phyloP scores from a whole-genome alignment of 2,797 vertebrate genomes.

The Chelon labrosus region DNA sequence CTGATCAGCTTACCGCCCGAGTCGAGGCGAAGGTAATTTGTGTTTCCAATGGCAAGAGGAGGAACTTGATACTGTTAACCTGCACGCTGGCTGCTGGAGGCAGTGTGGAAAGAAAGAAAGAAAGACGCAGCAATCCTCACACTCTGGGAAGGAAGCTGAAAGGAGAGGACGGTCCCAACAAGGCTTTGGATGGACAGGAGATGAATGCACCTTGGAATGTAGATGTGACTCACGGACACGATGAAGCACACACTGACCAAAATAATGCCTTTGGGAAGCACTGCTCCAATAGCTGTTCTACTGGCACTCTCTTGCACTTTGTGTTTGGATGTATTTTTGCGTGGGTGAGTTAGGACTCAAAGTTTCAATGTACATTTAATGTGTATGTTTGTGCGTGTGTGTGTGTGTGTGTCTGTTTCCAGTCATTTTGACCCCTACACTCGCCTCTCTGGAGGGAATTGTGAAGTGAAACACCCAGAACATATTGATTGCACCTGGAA shows the following conservation, averaged over 20 bases:
- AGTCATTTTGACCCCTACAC: constrained; percentile 36
- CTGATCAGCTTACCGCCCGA: constrained; percentile 76
- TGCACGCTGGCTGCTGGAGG: constrained; percentile 57
- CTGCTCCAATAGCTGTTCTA: constrained; percentile 68
- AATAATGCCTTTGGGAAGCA: constrained; percentile 64
- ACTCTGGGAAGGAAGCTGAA: constrained; percentile 26
- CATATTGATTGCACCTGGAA: constrained; percentile 63
- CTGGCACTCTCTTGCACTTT: constrained; percentile 82
- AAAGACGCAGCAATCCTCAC: constrained; percentile 46
- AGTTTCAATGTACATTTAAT: constrained; percentile 27
- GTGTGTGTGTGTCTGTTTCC: constrained; percentile 43
- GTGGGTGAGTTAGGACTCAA: constrained; percentile 40
- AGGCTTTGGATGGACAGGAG: constrained; percentile 64
- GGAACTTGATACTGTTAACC: constrained; percentile 64
- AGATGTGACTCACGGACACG: constrained; percentile 51
- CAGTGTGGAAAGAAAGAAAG: constrained; percentile 31
- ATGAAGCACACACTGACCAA: constrained; percentile 63
- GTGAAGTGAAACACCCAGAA: constrained; percentile 47
- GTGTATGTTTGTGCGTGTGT: not conserved
- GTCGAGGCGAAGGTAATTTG: constrained; percentile 59
- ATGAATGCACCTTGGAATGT: constrained; percentile 66
- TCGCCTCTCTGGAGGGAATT: constrained; percentile 38
- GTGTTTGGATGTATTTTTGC: constrained; percentile 65
- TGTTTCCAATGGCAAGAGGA: constrained; percentile 62
- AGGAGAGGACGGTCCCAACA: constrained; percentile 50